phyloP scores from a whole-genome alignment of 2,797 vertebrate genomes.

The Arrhamphus sclerolepis region DNA sequence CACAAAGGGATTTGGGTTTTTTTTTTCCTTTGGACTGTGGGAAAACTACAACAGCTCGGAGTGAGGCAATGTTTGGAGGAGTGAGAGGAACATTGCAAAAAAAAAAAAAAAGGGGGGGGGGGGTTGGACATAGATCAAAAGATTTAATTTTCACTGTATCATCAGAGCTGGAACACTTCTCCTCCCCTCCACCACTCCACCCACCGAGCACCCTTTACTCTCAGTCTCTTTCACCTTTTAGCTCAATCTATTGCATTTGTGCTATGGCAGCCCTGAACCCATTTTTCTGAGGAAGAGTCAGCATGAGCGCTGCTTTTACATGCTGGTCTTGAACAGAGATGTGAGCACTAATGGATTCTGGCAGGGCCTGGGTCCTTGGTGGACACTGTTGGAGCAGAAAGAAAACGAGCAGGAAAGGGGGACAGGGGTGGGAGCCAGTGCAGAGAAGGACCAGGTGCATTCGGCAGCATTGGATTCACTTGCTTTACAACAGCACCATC shows the following conservation, averaged over 20 bases:
- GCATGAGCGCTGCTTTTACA: constrained; percentile 64
- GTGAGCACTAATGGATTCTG: constrained; percentile 79
- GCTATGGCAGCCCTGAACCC: constrained; percentile 26
- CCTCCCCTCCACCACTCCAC: background rate
- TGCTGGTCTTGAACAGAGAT: constrained; percentile 70
- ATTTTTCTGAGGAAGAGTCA: constrained; percentile 52
- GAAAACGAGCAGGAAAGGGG: constrained; percentile 42
- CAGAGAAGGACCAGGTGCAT: constrained; percentile 30
- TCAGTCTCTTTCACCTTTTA: constrained; percentile 31
- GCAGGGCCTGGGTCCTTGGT: constrained; percentile 60
- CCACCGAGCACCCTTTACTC: constrained; percentile 1
- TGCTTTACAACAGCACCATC: constrained; percentile 79
- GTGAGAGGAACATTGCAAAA: constrained; percentile 42
- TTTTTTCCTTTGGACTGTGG: constrained; percentile 59
- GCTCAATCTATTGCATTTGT: constrained; percentile 40
- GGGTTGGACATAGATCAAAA: constrained; percentile 66
- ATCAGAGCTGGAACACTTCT: constrained; percentile 51
- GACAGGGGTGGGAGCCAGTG: constrained; percentile 10
- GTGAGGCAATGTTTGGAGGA: constrained; percentile 22
- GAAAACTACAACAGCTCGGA: constrained; percentile 44
- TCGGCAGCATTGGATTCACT: constrained; percentile 28
- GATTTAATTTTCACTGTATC: constrained; percentile 64
- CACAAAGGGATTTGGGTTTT: constrained; percentile 60
- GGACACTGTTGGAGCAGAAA: constrained; percentile 56
- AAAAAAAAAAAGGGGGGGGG: background rate